These are phyloP conservation scores for Gymnocypris eckloni DNA, from an alignment of 2,797 vertebrate genomes.

Conservation along the genomic window DNA sequence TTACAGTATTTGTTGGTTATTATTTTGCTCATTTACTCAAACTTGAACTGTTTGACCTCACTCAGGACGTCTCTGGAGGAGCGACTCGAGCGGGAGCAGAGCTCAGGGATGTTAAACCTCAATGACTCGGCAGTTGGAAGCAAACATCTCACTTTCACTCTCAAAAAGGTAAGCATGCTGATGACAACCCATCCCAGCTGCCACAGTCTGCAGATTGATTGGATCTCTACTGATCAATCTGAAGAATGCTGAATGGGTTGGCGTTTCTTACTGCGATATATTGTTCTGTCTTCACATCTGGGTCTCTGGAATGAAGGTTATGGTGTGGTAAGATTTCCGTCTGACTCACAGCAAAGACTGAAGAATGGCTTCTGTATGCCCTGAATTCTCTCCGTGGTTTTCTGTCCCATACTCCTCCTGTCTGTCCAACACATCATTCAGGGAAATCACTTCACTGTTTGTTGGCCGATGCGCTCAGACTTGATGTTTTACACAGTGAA, in stretches of 20 bases:
- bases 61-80: constrained; percentile 91
- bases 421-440: background rate
- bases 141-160: constrained; percentile 94
- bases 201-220: background rate
- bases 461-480: background rate
- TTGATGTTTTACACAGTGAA: background rate
- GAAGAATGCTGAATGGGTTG: background rate
- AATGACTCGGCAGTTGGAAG: constrained; percentile 89
- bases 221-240: background rate
- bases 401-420: constrained; percentile 9
- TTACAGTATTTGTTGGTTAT: background rate
- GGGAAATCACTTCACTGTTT: background rate
- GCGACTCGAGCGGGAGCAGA: constrained; percentile 89
- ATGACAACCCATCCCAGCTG: background rate
- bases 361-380: constrained; percentile 1
- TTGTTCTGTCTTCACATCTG: background rate
- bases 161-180: constrained; percentile 85
- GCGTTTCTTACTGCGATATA: background rate
- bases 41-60: constrained; percentile 29
- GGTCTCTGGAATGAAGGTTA: background rate
- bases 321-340: background rate
- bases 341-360: background rate
- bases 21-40: background rate
- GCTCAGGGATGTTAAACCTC: constrained; percentile 78
- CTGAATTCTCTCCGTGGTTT: constrained; percentile 2